Base-by-base conservation (phyloP, 2,113 vertebrate genomes). In the Lagopus muta region DNA sequence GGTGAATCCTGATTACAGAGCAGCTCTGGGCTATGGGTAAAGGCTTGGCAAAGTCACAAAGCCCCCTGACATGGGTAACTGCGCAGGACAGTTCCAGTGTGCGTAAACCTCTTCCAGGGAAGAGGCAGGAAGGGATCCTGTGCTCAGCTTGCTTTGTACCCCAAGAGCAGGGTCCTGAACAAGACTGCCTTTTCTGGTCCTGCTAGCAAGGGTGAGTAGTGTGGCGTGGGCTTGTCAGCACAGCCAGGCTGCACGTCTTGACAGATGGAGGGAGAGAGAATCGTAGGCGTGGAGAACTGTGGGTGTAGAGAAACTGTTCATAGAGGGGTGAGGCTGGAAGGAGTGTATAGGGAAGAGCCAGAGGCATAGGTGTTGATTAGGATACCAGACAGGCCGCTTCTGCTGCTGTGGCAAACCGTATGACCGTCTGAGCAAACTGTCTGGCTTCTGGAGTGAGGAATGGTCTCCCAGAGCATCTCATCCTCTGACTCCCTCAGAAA, bases 241-340 rank as follows among this genome's bases (percentile, higher is more conserved):
- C 65, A 86, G 75, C 67, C 88, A 55, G 45, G 40, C 47, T 81
- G 72, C 10, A 3, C 2, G 55, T 43, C 30, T 0, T 78, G 73
- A 38, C 78, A 82, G 42, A 77, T 45, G 57, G 60, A 86, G 64
- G 47, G 42, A 83, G 60, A 77, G 45, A 91, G 58, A 75, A 55
- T 1, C 32, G 69, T 62, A 76, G 82, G 67, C 80, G 92, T 60
- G 82, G 89, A 94, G 85, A 71, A 77, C 34, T 60, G 88, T 96
- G 86, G 96, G 93, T 64, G 94, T 61, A 88, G 30, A 94, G 92
- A 93, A 95, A 86, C 88, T 30, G 32, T 45, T 82, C 57, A 38
- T 34, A 73, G 19, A 91, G 65, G 45, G 85, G 71, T 7, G 90
- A 95, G 93, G 60, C n/a, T 74, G 80, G 77, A 88, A 92, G 77